Evolutionary conservation across 2,888 invertebrate genomes (phyloP).

Genomic region (Isotomurus palustris): DNA sequence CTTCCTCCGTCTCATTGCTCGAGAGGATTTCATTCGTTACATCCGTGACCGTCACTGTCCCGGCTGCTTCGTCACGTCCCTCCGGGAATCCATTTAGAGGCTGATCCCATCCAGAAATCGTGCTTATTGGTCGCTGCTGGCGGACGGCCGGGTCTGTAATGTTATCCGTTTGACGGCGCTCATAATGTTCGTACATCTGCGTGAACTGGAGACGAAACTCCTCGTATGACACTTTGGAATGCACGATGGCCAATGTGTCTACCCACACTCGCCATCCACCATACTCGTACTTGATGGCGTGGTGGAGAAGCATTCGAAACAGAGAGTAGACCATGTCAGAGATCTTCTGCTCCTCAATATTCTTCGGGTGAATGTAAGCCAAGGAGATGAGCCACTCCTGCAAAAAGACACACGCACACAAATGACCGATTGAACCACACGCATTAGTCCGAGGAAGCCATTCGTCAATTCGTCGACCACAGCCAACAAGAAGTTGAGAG

Average conservation of each 20-base stretch:
- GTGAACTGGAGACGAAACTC: conserved; percentile 96
- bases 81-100: conserved; percentile 35
- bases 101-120: conserved; percentile 91
- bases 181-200: conserved; percentile 95
- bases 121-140: conserved; percentile 88
- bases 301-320: conserved; percentile 95
- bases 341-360: conserved; percentile 89
- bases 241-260: conserved; percentile 97
- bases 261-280: conserved; percentile 99
- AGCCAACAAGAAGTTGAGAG: too few relatives aligned
- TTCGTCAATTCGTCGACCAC: too few relatives aligned
- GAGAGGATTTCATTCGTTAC: conserved; percentile 36
- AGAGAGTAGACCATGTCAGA: conserved; percentile 97
- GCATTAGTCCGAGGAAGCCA: too few relatives aligned
- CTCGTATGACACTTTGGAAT: conserved; percentile 98
- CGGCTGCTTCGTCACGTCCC: conserved; percentile 19
- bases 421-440: neutral
- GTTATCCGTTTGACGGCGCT: conserved; percentile 86
- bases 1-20: conserved; percentile 8
- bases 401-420: conserved; percentile 11
- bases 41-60: conserved; percentile 42
- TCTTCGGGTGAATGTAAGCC: conserved; percentile 96
- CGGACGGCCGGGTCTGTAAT: conserved; percentile 91
- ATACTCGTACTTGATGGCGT: conserved; percentile 98
- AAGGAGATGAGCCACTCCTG: conserved; percentile 96